Evolutionary conservation across 2,888 invertebrate genomes (phyloP), one percentile per base, ranked within the genome.

Genomic region (Idaea straminata): DNA sequence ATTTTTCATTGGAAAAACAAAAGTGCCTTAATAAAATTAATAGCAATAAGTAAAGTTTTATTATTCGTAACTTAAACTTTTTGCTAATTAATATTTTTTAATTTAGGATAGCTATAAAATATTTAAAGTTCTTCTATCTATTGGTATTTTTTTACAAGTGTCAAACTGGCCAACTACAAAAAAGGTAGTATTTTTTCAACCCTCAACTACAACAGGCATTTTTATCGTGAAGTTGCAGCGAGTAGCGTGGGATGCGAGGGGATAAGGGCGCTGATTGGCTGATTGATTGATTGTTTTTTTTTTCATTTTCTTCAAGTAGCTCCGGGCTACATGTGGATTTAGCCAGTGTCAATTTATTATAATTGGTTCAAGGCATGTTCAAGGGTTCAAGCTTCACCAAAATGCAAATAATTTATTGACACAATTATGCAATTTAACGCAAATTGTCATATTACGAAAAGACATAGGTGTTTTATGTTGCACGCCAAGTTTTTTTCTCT

Each of bases 21-120:
- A 59, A 59, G 62, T 25, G 25, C 59, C 61, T 57, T n/a, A 57
- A 4, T 7, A 13, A 13, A 13, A 7, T 4, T 10, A 47, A 47
- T 47, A 47, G 47, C 47, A 47, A 47, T 1, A 13, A 1, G 34
- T 63, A 60, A n/a, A 62, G 60, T 64, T 15, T 65, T 60, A 5
- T 5, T 6, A 47, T 13, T 13, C 13, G 7, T 10, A 47, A 47
- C 36, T 5, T 3, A 36, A 36, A 36, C 4, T 3, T 36, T 47
- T 47, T 47, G 47, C 47, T 10, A 47, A n/a, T 47, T 36, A 36
- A 25, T 25, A 25, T 25, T 25, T 36, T 36, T 36, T 4, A 13
- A 47, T 47, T 47, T 10, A 47, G 10, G 47, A 47, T 13, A 13
- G 7, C 47, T 13, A 6, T 47, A 6, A 6, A 47, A 7, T 5